A percentile compares a stretch with the other conserved stretches of the same genome.
Evolutionary conservation across 2,797 vertebrate species (phyloP).

Genomic region (Taeniopygia guttata): DNA sequence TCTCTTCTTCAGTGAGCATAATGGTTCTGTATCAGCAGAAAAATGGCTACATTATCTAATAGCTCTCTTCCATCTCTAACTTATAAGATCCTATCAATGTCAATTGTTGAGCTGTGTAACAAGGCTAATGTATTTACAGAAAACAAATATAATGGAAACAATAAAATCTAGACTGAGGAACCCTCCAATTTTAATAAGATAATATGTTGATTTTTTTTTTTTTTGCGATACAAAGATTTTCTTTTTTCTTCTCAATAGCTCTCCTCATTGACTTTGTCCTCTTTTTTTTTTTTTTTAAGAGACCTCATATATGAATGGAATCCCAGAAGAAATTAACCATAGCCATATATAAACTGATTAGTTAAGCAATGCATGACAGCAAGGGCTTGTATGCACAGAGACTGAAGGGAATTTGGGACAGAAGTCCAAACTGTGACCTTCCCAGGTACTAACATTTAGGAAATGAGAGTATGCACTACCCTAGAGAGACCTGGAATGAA

Average conservation of each 20-base stretch:
- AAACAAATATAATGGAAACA: conserved; percentile 17
- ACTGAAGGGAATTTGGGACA: not conserved
- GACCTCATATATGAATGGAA: not conserved
- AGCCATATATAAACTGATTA: conserved; percentile 1
- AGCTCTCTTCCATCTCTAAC: not conserved
- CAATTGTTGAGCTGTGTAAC: not conserved
- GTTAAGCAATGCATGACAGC: conserved; percentile 7
- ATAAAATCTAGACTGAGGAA: not conserved
- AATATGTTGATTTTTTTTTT: not conserved
- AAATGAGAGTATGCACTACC: not conserved
- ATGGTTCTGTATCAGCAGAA: not conserved
- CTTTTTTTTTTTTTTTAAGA: not conserved
- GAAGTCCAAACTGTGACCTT: not conserved
- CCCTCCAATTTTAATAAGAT: not conserved
- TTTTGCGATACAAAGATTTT: not conserved
- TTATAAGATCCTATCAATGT: conserved; percentile 1
- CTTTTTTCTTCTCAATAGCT: not conserved
- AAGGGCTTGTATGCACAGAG: not conserved
- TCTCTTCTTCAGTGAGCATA: not conserved
- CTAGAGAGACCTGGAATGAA: not conserved
- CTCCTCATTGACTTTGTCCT: conserved; percentile 7
- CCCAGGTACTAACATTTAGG: not conserved
- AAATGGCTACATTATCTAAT: conserved; percentile 18
- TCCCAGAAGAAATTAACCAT: conserved; percentile 50
- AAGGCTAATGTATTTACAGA: conserved; percentile 1